Conservation (phyloP, 2,888 invertebrate genomes). For the Brenthis daphne region DNA sequence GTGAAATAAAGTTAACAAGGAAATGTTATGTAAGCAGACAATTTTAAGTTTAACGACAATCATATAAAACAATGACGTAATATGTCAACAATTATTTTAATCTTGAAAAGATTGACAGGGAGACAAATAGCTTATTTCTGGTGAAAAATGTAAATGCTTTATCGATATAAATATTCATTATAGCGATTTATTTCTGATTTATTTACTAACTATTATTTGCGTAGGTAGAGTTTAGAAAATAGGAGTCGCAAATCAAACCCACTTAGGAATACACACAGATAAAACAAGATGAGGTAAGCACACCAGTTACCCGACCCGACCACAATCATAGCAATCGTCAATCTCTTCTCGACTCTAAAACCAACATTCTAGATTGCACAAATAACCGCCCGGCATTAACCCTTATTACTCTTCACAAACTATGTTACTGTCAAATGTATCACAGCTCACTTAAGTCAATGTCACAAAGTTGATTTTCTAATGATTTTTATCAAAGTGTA, state of each 20-base stretch:
- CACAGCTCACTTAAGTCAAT: slow-evolving; percentile 13
- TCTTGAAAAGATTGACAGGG: slow-evolving; percentile 1
- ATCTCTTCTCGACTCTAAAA: slow-evolving; percentile 66
- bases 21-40: slow-evolving; percentile 11
- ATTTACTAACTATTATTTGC: slow-evolving; percentile 58
- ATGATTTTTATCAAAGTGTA: slow-evolving; percentile 11
- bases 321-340: slow-evolving; percentile 67
- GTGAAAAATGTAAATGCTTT: slow-evolving; percentile 19
- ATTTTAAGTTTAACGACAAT: background rate
- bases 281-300: slow-evolving; percentile 50
- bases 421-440: slow-evolving; percentile 32
- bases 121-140: slow-evolving; percentile 15
- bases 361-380: slow-evolving; percentile 76
- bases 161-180: slow-evolving; percentile 30
- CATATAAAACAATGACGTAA: slow-evolving; percentile 2
- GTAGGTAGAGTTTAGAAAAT: slow-evolving; percentile 49
- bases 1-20: slow-evolving; percentile 22
- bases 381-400: slow-evolving; percentile 72
- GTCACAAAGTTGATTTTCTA: slow-evolving; percentile 31
- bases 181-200: slow-evolving; percentile 52
- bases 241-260: slow-evolving; percentile 62
- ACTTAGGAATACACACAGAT: slow-evolving; percentile 54
- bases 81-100: background rate
- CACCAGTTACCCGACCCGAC: slow-evolving; percentile 51
- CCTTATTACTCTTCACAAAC: slow-evolving; percentile 66